Conservation (phyloP, 2,797 vertebrate genomes). For the Nyctalus aviator region DNA sequence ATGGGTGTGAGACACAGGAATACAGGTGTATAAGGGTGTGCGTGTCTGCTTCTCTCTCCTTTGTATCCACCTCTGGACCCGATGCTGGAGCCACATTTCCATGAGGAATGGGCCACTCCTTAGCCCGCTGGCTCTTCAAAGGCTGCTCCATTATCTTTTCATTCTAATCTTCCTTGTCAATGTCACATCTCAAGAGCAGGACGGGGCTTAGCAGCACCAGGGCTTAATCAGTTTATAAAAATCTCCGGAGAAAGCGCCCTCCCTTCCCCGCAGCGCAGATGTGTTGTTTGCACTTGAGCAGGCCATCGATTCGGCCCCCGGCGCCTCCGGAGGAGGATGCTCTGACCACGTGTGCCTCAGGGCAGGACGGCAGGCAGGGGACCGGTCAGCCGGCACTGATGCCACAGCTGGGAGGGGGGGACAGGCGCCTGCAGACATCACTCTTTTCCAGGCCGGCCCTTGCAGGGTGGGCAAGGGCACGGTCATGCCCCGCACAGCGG, state of each 20-base stretch:
- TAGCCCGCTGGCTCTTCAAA: conserved; percentile 47
- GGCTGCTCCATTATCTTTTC: conserved; percentile 72
- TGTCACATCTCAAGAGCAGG: conserved; percentile 71
- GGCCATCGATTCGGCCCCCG: conserved; percentile 59
- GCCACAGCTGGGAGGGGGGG: conserved; percentile 18
- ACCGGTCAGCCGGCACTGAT: not conserved
- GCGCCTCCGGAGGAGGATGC: conserved; percentile 37
- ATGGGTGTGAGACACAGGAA: not conserved
- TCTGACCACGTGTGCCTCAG: not conserved
- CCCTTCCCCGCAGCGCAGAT: conserved; percentile 59
- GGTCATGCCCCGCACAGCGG: conserved; percentile 56
- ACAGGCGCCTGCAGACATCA: conserved; percentile 29
- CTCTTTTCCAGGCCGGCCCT: conserved; percentile 68
- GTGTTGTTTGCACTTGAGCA: conserved; percentile 74
- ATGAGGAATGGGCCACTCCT: conserved; percentile 54
- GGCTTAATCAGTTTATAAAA: conserved; percentile 82
- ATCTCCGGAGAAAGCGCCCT: conserved; percentile 71
- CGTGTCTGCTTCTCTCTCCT: too few species aligned
- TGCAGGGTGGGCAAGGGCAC: conserved; percentile 6
- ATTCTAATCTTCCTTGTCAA: conserved; percentile 68
- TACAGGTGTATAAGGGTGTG: not conserved
- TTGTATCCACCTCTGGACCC: not conserved
- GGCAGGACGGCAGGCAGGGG: too few species aligned
- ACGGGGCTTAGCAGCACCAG: conserved; percentile 63
- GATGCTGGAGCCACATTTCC: conserved; percentile 65